Percentiles rank a stretch among this genome's conserved stretches.
phyloP scores from a whole-genome alignment of 2,888 invertebrate genomes.

The Peribatodes rhomboidaria region DNA sequence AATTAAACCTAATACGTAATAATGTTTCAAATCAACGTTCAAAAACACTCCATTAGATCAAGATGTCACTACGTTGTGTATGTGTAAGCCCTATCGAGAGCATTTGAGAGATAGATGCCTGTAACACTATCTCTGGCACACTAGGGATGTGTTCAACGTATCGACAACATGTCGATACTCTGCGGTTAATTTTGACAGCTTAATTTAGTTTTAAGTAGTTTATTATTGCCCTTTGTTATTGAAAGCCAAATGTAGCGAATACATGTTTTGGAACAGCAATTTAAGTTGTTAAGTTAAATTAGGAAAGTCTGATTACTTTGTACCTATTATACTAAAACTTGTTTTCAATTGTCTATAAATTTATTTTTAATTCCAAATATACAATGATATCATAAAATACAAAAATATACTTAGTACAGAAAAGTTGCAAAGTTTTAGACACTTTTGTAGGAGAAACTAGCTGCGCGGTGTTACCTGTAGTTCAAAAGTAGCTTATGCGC shows the following conservation, averaged over 20 bases:
- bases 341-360: too few relatives aligned
- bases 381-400: too few relatives aligned
- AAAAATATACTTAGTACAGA: too few relatives aligned
- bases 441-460: too few relatives aligned
- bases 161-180: slow-evolving; percentile 6
- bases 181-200: slow-evolving; percentile 7
- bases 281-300: slow-evolving; percentile 6
- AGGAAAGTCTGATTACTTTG: background rate
- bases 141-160: slow-evolving; percentile 33
- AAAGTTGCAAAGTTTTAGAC: too few relatives aligned
- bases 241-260: background rate
- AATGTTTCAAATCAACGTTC: slow-evolving; percentile 10
- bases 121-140: slow-evolving; percentile 43
- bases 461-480: too few relatives aligned
- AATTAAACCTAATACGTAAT: background rate
- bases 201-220: background rate
- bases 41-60: slow-evolving; percentile 37
- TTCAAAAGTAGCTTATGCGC: too few relatives aligned
- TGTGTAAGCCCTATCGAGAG: slow-evolving; percentile 30
- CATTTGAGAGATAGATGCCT: slow-evolving; percentile 41
- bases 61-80: too few relatives aligned
- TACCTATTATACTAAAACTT: background rate
- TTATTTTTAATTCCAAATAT: too few relatives aligned
- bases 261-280: background rate
- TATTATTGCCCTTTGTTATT: background rate